These are phyloP conservation scores for Paratilapia polleni DNA, from an alignment of 2,113 vertebrate species.

Conservation along the genomic window DNA sequence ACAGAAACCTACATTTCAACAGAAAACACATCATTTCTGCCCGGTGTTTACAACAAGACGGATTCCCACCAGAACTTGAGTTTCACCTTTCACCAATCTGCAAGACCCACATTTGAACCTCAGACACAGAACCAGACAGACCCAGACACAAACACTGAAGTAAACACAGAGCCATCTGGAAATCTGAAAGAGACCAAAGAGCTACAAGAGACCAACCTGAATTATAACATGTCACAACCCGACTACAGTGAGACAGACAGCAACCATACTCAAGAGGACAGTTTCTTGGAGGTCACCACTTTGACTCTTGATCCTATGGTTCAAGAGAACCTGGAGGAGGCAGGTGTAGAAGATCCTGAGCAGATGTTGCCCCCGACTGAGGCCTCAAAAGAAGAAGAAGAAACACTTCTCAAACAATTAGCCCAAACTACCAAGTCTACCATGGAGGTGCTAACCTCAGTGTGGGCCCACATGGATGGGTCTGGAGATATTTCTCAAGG, in stretches of 20 bases:
- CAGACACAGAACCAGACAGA: constrained; percentile 42
- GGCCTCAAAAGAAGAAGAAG: constrained; percentile 25
- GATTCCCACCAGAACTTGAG: constrained; percentile 34
- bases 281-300: constrained; percentile 5
- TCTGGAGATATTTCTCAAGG: constrained; percentile 72
- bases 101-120: constrained; percentile 43
- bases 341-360: constrained; percentile 1
- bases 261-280: constrained; percentile 30
- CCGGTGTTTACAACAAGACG: constrained; percentile 34
- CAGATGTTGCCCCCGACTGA: constrained; percentile 33
- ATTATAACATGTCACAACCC: constrained; percentile 2
- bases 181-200: constrained; percentile 22
- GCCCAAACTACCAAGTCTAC: constrained; percentile 26
- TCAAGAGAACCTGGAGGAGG: constrained; percentile 42
- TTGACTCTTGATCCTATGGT: constrained; percentile 18
- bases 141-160: constrained; percentile 8
- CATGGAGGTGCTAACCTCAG: background rate
- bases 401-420: constrained; percentile 12
- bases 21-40: constrained; percentile 23
- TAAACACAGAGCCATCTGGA: constrained; percentile 8
- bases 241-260: constrained; percentile 25
- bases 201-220: constrained; percentile 21
- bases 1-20: background rate
- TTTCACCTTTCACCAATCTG: constrained; percentile 53
- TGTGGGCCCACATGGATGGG: constrained; percentile 48